Base-by-base conservation (phyloP, 2,113 vertebrate genomes). In the Megaleporinus macrocephalus region DNA sequence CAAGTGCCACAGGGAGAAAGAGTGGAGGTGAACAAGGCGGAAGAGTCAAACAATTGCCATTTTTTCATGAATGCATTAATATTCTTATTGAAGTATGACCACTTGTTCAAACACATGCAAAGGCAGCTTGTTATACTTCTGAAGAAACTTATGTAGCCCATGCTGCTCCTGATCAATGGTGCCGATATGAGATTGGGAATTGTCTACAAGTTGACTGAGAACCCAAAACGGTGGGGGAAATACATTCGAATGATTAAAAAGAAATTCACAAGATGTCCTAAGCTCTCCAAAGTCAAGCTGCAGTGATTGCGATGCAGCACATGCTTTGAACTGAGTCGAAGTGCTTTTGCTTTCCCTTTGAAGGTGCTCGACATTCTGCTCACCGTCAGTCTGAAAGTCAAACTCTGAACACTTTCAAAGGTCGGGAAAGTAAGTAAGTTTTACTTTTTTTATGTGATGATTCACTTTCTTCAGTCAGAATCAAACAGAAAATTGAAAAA, bases 351-450 rank as follows among this genome's bases (percentile, higher is more conserved):
- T 30, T 75, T 83, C 24, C 30, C 87, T 91, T 90, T 93, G 87
- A 92, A 89, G 79, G 82, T 79, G 85, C 82, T 92, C 91, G 88
- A 90, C 85, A 91, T 92, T 90, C 89, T 86, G 91, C 84, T 86
- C 87, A 84, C 80, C 84, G 75, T 83, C 82, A 16, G 83, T 73
- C 84, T 76, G 61, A 82, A 88, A 79, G 13, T 71, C 82, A 79
- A 79, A 76, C 68, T 49, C 62, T 29, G 79, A 84, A 71, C 68
- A 30, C 49, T 81, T 88, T 85, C 63, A 14, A 80, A 24, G 15
- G 5, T 68, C 66, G 68, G 61, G 53, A 71, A 87, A 86, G 80
- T 72, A 59, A n/a, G n/a, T n/a, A 73, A 30, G 77, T 73, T 14
- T 65, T 62, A n/a, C 78, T 83, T 77, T 83, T 36, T 69, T 88